Conservation (phyloP, 2,797 vertebrate genomes). For the Rallus crepitans region DNA sequence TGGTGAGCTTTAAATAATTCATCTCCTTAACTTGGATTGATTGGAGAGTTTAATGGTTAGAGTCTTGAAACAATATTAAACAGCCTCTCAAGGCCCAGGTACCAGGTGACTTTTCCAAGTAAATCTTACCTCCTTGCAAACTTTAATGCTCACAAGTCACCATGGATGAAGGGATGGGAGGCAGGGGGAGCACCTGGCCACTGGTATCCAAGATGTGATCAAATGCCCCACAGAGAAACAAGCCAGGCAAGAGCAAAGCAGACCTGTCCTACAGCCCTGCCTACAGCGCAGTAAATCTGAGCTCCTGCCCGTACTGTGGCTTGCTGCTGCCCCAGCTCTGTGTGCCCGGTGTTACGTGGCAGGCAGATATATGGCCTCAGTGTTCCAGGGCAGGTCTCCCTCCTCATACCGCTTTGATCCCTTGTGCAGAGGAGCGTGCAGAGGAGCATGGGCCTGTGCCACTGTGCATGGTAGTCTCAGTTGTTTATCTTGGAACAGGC, state of each 20-base stretch:
- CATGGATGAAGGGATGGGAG: not conserved
- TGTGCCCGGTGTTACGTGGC: not conserved
- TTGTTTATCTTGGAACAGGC: not conserved
- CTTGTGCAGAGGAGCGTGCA: not conserved
- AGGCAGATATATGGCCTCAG: not conserved
- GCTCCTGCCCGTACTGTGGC: not conserved
- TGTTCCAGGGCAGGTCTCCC: not conserved
- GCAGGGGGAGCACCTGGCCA: not conserved
- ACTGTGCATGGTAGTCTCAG: not conserved
- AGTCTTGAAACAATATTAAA: slow-evolving; percentile 98
- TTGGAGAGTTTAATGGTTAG: slow-evolving; percentile 94
- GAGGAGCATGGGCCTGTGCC: not conserved
- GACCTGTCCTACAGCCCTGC: not conserved
- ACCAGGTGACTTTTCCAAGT: slow-evolving; percentile 59
- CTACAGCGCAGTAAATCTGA: slow-evolving; percentile 7
- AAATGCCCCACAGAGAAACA: not conserved
- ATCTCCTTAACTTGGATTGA: slow-evolving; percentile 99
- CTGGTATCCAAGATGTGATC: not conserved
- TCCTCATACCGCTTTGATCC: not conserved
- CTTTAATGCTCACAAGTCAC: slow-evolving; percentile 25
- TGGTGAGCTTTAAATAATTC: slow-evolving; percentile 98
- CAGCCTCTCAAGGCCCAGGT: slow-evolving; percentile 79
- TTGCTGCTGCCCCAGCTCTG: not conserved
- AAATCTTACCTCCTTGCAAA: slow-evolving; percentile 46
- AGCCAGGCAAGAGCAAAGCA: not conserved